A percentile compares a stretch with the other conserved stretches of the same genome.
Conservation (phyloP, 2,888 invertebrate species). For the Drymonia ruficornis region DNA sequence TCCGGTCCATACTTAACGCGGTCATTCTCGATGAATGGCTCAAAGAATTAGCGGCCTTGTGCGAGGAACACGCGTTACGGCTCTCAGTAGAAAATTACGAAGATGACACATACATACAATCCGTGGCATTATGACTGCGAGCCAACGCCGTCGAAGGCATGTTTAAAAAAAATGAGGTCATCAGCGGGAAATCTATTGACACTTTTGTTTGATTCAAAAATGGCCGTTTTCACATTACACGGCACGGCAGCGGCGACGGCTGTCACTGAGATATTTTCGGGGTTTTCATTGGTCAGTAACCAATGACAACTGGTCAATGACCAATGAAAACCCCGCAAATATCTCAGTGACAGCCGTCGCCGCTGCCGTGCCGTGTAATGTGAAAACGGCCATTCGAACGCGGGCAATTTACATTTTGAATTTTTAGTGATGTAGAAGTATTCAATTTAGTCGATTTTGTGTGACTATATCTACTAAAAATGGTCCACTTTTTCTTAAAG, state of each 20-base stretch:
- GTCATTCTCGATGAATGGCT: slow-evolving; percentile 97
- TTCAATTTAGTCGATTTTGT: not conserved
- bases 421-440: not conserved
- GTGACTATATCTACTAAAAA: not conserved
- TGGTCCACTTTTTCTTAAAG: not conserved
- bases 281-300: too few relatives aligned
- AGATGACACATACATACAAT: slow-evolving; percentile 66
- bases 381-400: too few relatives aligned
- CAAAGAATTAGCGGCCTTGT: slow-evolving; percentile 96
- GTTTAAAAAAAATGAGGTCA: slow-evolving; percentile 32
- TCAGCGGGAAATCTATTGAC: slow-evolving; percentile 33
- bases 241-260: too few relatives aligned
- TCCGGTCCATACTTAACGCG: slow-evolving; percentile 84
- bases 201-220: slow-evolving; percentile 34
- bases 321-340: too few relatives aligned
- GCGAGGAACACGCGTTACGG: slow-evolving; percentile 94
- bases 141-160: slow-evolving; percentile 52
- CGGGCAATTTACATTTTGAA: not conserved
- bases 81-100: slow-evolving; percentile 63
- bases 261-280: too few relatives aligned
- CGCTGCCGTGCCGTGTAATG: too few relatives aligned
- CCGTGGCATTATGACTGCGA: slow-evolving; percentile 77
- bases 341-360: too few relatives aligned
- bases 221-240: slow-evolving; percentile 25
- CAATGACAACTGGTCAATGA: too few relatives aligned